A percentile compares a stretch with the other conserved stretches of the same genome.
Conservation (phyloP, 2,888 invertebrate genomes). For the Tipula helvola region DNA sequence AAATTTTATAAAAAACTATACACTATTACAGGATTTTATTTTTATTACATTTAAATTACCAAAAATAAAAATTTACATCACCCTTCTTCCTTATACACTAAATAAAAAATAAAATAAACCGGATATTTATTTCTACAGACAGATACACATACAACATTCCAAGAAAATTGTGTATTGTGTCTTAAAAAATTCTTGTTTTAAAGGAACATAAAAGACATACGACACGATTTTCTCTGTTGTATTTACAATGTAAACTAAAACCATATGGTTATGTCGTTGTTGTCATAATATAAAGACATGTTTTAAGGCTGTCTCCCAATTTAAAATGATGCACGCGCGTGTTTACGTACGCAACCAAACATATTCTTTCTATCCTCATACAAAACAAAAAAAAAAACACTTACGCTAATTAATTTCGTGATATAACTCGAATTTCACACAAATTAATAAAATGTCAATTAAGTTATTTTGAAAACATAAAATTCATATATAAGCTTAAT, state of each 20-base stretch:
- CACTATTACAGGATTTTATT: not conserved
- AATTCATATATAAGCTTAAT: not conserved
- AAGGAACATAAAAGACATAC: not conserved
- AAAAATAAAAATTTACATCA: not conserved
- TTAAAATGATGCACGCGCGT: not conserved
- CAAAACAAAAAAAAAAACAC: not conserved
- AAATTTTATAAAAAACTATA: not conserved
- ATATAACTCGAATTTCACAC: not conserved
- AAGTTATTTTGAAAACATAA: not conserved
- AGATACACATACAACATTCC: not conserved
- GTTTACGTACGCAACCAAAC: not conserved
- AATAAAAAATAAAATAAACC: not conserved
- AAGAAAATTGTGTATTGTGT: not conserved
- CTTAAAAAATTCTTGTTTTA: not conserved
- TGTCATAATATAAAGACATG: not conserved
- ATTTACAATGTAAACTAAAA: not conserved
- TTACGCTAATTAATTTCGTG: not conserved
- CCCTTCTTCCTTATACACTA: not conserved
- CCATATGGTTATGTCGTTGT: not conserved
- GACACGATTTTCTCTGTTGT: not conserved
- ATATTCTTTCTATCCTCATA: not conserved
- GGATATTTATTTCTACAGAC: not conserved
- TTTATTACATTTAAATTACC: not conserved
- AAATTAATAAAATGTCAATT: not conserved
- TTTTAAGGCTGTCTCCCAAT: not conserved